These are phyloP conservation scores for Pionites leucogaster DNA, from an alignment of 2,113 vertebrate genomes.

Conservation along the genomic window DNA sequence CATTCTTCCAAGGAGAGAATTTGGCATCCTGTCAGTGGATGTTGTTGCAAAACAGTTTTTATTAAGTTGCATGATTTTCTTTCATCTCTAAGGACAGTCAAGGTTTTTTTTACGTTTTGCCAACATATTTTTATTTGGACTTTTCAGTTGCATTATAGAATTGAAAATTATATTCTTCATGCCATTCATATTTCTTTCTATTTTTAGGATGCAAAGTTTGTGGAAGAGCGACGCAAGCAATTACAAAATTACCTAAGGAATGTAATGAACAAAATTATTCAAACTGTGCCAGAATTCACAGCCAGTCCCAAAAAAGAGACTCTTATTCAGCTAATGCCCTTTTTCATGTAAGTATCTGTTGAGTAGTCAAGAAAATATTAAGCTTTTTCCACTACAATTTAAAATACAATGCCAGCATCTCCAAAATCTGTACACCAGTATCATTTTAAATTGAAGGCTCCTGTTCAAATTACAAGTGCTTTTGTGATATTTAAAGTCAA, in stretches of 20 bases:
- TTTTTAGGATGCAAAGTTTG: conserved; percentile 94
- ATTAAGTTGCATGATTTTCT: background rate
- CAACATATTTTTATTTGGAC: background rate
- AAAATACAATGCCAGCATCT: background rate
- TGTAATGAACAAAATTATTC: conserved; percentile 97
- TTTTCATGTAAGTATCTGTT: conserved; percentile 88
- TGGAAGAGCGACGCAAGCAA: conserved; percentile 94
- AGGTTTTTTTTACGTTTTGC: background rate
- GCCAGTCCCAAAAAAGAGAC: conserved; percentile 91
- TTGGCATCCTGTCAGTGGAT: background rate
- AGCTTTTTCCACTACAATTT: background rate
- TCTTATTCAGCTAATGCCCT: conserved; percentile 90
- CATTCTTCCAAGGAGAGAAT: background rate
- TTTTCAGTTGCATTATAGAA: background rate
- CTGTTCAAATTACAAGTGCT: background rate
- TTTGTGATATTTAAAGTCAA: background rate
- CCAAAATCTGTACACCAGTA: background rate
- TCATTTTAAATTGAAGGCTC: background rate
- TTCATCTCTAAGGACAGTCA: background rate
- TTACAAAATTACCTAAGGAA: conserved; percentile 92
- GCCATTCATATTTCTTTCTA: background rate
- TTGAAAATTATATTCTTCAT: background rate
- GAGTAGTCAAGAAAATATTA: background rate
- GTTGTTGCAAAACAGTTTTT: background rate
- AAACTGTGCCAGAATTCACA: conserved; percentile 90